phyloP scores from a whole-genome alignment of 2,797 vertebrate genomes.

The Neosilurus mollespiculum region DNA sequence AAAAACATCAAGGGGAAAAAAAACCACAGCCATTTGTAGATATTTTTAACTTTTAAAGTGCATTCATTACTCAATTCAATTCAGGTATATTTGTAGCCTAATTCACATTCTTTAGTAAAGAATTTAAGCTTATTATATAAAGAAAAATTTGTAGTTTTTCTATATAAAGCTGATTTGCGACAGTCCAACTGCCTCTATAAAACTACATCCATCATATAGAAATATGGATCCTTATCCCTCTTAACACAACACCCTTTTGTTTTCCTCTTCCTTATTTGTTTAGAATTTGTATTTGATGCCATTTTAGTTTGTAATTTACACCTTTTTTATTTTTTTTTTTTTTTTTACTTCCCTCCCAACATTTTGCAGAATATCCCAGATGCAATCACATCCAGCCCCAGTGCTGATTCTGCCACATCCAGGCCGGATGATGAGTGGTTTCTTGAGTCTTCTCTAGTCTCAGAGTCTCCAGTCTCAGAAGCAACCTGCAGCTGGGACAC shows the following conservation, averaged over 20 bases:
- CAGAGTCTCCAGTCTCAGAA: conserved; percentile 56
- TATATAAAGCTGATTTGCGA: too few species aligned
- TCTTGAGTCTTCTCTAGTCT: conserved; percentile 67
- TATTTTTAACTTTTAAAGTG: background rate
- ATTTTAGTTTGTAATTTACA: background rate
- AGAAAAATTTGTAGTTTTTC: too few species aligned
- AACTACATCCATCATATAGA: too few species aligned
- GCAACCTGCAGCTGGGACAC: conserved; percentile 35
- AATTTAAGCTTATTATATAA: too few species aligned
- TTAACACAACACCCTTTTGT: background rate
- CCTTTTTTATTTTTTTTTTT: background rate
- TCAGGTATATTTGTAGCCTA: too few species aligned
- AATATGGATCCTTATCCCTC: too few species aligned
- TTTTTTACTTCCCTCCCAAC: background rate
- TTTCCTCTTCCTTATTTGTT: background rate
- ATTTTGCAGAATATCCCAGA: conserved; percentile 47
- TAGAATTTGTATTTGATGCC: too few species aligned
- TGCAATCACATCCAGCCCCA: conserved; percentile 57
- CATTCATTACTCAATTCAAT: too few species aligned
- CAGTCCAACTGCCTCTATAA: too few species aligned
- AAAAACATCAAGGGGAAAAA: too few species aligned
- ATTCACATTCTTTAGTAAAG: too few species aligned
- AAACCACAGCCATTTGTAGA: too few species aligned
- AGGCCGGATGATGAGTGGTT: conserved; percentile 75
- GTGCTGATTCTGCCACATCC: conserved; percentile 66